A percentile compares a stretch with the other conserved stretches of the same genome.
Conservation (phyloP, 1,140 invertebrate genomes). For the Antheraea pernyi region DNA sequence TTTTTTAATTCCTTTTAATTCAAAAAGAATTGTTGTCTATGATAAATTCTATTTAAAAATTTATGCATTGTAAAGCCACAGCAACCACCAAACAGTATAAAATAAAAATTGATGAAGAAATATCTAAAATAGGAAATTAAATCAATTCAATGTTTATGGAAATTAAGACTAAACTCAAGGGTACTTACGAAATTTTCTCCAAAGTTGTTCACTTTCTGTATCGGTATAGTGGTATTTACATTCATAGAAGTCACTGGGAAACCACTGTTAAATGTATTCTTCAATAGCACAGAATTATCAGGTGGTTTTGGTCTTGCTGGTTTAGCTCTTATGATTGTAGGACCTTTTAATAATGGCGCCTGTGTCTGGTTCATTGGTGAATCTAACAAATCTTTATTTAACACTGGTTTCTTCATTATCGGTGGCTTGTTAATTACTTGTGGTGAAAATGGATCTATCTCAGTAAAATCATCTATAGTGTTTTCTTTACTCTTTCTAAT, state of each 20-base stretch:
- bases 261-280: slow-evolving; percentile 54
- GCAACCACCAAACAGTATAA: no score
- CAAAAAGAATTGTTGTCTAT: no score
- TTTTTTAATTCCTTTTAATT: no score
- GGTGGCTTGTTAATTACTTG: slow-evolving; percentile 48
- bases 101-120: not conserved
- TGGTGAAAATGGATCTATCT: slow-evolving; percentile 74
- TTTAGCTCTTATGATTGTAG: slow-evolving; percentile 85
- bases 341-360: slow-evolving; percentile 74
- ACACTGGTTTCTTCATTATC: slow-evolving; percentile 49
- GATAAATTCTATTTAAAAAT: no score
- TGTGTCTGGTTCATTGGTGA: slow-evolving; percentile 68
- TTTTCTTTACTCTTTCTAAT: slow-evolving; percentile 77
- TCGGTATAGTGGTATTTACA: slow-evolving; percentile 65
- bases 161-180: not conserved
- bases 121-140: not conserved
- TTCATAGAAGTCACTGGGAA: slow-evolving; percentile 62
- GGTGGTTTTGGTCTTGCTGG: slow-evolving; percentile 88
- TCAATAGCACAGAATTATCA: slow-evolving; percentile 64
- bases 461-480: slow-evolving; percentile 69
- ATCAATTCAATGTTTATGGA: not conserved
- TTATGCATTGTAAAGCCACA: no score
- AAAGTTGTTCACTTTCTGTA: slow-evolving; percentile 61
- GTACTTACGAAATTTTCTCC: slow-evolving; percentile 62
- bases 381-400: slow-evolving; percentile 55